These are phyloP conservation scores for Drosophila ananassae DNA, from an alignment of 1,140 invertebrate species.

Conservation along the genomic window DNA sequence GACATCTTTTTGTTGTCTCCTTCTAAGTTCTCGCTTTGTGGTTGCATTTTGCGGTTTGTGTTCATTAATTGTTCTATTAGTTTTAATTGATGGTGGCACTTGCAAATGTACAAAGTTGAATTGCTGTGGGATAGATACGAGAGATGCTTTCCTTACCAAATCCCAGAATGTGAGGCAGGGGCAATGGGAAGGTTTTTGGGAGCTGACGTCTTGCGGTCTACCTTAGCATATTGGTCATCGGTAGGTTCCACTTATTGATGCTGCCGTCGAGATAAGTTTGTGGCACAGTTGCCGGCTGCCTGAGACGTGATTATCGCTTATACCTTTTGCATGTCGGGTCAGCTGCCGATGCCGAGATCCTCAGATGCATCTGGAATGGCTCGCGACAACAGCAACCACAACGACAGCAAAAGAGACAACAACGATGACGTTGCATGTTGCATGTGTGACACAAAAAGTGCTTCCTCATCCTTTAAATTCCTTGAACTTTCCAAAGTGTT, in stretches of 20 bases:
- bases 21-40: constrained; percentile 58
- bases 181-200: not conserved
- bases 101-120: constrained; percentile 62
- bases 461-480: constrained; percentile 72
- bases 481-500: constrained; percentile 39
- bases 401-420: constrained; percentile 36
- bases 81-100: constrained; percentile 76
- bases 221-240: constrained; percentile 44
- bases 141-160: constrained; percentile 13
- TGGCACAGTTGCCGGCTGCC: constrained; percentile 40
- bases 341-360: constrained; percentile 30
- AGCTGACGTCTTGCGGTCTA: not conserved
- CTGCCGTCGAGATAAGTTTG: constrained; percentile 58
- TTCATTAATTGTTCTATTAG: constrained; percentile 79
- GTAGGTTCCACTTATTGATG: constrained; percentile 62
- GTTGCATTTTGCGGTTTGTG: constrained; percentile 60
- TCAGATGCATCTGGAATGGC: constrained; percentile 63
- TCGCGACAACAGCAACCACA: constrained; percentile 51
- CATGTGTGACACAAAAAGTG: constrained; percentile 66
- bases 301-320: constrained; percentile 38
- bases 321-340: constrained; percentile 54
- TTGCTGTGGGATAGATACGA: constrained; percentile 47
- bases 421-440: constrained; percentile 59
- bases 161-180: not conserved
- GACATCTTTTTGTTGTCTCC: constrained; percentile 34